Base-by-base conservation (phyloP, 2,888 invertebrate genomes). In the Ctena decussata region DNA sequence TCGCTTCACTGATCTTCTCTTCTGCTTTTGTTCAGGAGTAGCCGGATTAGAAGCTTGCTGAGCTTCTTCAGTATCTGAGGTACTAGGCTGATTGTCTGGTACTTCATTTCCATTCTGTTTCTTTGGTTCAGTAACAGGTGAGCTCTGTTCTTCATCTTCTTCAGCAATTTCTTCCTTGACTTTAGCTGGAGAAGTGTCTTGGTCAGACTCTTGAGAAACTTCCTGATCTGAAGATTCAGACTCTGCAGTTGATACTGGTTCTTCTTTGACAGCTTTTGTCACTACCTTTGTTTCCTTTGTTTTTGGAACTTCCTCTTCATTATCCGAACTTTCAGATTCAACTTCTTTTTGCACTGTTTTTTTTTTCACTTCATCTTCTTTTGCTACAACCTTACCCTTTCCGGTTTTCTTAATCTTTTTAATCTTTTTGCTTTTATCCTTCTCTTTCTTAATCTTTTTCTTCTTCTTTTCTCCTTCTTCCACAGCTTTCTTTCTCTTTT, bases 191-290 rank as follows among this genome's bases (percentile, higher is more conserved):
- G 90, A 80, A 87, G 78, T 71, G 57, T 81, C 73, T 76, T 78
- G 84, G 73, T 77, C 65, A 35, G 65, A 65, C 18, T 65, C 86
- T 77, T 49, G 95, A 94, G 81, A 94, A 86, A 93, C 95, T 81
- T 90, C 80, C 94, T 83, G 94, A 94, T 82, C 95, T 95, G 92
- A 92, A 94, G 92, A 93, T 88, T 89, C 95, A 89, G 96, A 76
- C 97, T 97, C 93, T 97, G 97, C 89, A 24, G 84, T 77, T 41
- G 95, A 95, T 77, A 95, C 89, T 94, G 95, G 80, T 87, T 65
- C 65, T 35, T 65, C 65, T 35, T 65, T 32, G 15, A 65, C 32
- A 39, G 15, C 39, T 15, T 32, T 39, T 60, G 35, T 60, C 75
- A n/a, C 24, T 57, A 30, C 32, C 6, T 65, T 35, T 94, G 94